phyloP scores from a whole-genome alignment of 2,888 invertebrate genomes.

The Cerceris ruficornis region DNA sequence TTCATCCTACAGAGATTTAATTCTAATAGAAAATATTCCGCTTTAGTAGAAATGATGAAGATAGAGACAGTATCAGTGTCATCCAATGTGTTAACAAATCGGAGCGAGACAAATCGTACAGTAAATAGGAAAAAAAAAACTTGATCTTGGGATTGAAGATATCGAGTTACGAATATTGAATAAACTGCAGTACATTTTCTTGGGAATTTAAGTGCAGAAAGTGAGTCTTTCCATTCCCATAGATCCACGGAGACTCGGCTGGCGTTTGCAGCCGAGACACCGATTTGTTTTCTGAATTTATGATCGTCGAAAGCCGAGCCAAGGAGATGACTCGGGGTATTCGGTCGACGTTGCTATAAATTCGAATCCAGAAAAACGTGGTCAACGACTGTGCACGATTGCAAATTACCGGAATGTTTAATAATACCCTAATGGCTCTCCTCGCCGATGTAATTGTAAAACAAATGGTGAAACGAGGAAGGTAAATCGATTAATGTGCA shows the following conservation, averaged over 20 bases:
- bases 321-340: conserved; percentile 40
- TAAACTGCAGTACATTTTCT: not conserved
- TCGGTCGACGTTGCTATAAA: conserved; percentile 25
- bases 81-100: too few relatives aligned
- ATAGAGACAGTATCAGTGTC: too few relatives aligned
- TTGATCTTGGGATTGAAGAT: not conserved
- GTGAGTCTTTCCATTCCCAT: conserved; percentile 7
- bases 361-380: conserved; percentile 13
- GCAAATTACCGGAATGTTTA: conserved; percentile 3
- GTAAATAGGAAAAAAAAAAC: too few relatives aligned
- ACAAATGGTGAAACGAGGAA: not conserved
- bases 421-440: conserved; percentile 3
- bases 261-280: conserved; percentile 41
- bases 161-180: not conserved
- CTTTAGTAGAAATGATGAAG: too few relatives aligned
- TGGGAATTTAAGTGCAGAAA: conserved; percentile 13
- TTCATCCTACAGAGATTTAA: too few relatives aligned
- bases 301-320: conserved; percentile 38
- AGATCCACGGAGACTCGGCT: conserved; percentile 13
- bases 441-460: not conserved
- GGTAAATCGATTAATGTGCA: too few relatives aligned
- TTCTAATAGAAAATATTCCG: too few relatives aligned
- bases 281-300: conserved; percentile 60
- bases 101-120: too few relatives aligned
- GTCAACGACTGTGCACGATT: not conserved